Evolutionary conservation across 2,888 invertebrate genomes (phyloP).

Genomic region (Drosophila leonis): DNA sequence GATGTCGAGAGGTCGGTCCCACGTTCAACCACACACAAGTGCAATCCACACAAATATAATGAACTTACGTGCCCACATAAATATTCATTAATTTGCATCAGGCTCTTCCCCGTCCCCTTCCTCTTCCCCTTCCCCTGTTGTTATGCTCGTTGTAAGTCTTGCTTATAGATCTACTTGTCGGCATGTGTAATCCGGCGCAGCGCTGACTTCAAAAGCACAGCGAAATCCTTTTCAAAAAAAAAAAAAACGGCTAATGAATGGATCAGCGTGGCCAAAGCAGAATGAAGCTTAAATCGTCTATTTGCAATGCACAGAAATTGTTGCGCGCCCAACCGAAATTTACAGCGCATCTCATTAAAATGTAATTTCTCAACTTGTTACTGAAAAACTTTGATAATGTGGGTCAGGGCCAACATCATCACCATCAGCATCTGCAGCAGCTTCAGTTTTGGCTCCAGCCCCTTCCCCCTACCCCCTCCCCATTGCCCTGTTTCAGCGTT

Average conservation of each 20-base stretch:
- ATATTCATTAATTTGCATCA: slow-evolving; percentile 61
- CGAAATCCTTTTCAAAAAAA: neutral
- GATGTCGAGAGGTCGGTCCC: slow-evolving; percentile 55
- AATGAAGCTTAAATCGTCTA: slow-evolving; percentile 19
- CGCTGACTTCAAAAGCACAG: slow-evolving; percentile 26
- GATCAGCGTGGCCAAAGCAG: slow-evolving; percentile 1
- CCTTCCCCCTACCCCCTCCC: neutral
- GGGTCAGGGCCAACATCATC: slow-evolving; percentile 63
- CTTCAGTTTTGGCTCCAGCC: neutral
- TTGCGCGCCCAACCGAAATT: slow-evolving; percentile 38
- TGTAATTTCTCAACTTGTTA: slow-evolving; percentile 62
- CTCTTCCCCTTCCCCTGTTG: too few species aligned
- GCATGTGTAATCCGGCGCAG: neutral
- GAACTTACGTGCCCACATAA: slow-evolving; percentile 55
- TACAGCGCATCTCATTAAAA: slow-evolving; percentile 74
- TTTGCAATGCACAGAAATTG: slow-evolving; percentile 24
- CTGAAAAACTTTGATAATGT: slow-evolving; percentile 45
- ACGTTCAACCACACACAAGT: slow-evolving; percentile 16
- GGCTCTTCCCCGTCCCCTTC: neutral
- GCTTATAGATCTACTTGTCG: slow-evolving; percentile 21
- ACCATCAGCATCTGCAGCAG: slow-evolving; percentile 6
- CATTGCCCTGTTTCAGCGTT: neutral
- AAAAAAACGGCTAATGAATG: slow-evolving; percentile 12
- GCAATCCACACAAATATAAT: slow-evolving; percentile 37
- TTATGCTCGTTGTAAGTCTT: slow-evolving; percentile 20